Evolutionary conservation across 2,888 invertebrate species (phyloP), one percentile per base, ranked within the genome.

Genomic region (Camponotus fellah): DNA sequence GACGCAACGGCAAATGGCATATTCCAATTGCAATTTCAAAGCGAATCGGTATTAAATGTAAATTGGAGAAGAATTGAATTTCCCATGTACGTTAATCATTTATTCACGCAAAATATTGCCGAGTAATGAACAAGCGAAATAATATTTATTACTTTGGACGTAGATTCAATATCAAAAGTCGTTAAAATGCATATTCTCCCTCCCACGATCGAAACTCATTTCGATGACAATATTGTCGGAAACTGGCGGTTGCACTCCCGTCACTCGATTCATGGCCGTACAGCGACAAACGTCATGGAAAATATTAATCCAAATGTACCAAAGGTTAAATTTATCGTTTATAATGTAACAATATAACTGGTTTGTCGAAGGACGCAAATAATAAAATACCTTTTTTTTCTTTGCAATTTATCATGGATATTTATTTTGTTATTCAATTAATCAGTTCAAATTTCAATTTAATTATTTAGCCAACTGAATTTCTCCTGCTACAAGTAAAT

Each of bases 201-300:
- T 34, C 21, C 34, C 68, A 3, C 60, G 79, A 79, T 79, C 60
- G 72, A 79, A 79, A 79, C 79, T 79, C 79, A 79, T 79, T 79
- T 71, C 79, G 79, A 71, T 60, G 79, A 79, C 79, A 79, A 79
- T 79, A 79, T 79, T 79, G 79, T 53, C 79, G 79, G 79, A 79
- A 79, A 32, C 71, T 21, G 69, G 69, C 34, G 79, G 79, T 79
- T 40, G 58, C 17, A 12, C 58, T 56, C 60, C 60, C 72, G 72
- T 71, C 60, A 71, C 72, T 79, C 72, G 79, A 71, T 62, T 71
- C 79, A 32, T 56, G 12, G 9, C n/a, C 53, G 26, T 46, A 17
- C 58, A 10, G 58, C 79, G 46, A 79, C 56, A 69, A 77, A 71
- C 17, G 58, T 71, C 60, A 60, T 60, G 60, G 12, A 79, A 79